These are phyloP conservation scores for Lemur catta DNA, from an alignment of 2,797 vertebrate genomes.

Conservation along the genomic window DNA sequence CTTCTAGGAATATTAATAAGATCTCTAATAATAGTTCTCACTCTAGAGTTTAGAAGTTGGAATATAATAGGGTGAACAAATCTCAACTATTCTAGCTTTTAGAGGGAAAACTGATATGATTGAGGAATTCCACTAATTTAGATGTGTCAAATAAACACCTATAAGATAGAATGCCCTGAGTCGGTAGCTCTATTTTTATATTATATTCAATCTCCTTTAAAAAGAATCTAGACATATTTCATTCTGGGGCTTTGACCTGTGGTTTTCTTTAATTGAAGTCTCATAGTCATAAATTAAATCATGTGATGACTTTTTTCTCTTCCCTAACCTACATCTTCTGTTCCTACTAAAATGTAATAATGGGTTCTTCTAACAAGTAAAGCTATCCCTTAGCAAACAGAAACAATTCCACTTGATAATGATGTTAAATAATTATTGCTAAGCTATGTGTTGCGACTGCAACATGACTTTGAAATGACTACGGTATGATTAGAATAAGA, in stretches of 20 bases:
- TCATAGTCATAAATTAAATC: conserved; percentile 56
- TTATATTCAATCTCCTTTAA: conserved; percentile 26
- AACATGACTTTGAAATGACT: conserved; percentile 84
- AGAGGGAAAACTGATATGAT: conserved; percentile 56
- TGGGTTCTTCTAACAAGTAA: conserved; percentile 76
- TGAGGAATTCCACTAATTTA: conserved; percentile 73
- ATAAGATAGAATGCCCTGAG: conserved; percentile 54
- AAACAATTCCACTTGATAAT: conserved; percentile 81
- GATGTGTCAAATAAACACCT: conserved; percentile 71
- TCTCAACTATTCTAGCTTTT: background rate
- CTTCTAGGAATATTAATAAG: conserved; percentile 63
- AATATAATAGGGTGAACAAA: conserved; percentile 35
- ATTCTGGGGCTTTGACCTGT: conserved; percentile 54
- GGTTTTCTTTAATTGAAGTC: conserved; percentile 67
- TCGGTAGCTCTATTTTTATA: conserved; percentile 44
- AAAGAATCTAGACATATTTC: conserved; percentile 54
- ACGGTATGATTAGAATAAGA: conserved; percentile 82
- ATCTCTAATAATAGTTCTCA: conserved; percentile 46
- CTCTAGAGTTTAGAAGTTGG: conserved; percentile 30
- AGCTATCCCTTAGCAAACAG: conserved; percentile 82
- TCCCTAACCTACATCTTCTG: conserved; percentile 60
- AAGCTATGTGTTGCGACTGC: conserved; percentile 79
- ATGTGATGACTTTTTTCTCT: conserved; percentile 48
- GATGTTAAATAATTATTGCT: conserved; percentile 85
- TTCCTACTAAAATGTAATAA: conserved; percentile 68